These are phyloP conservation scores for Lepus townsendii DNA, from an alignment of 2,797 vertebrate genomes.

Conservation along the genomic window DNA sequence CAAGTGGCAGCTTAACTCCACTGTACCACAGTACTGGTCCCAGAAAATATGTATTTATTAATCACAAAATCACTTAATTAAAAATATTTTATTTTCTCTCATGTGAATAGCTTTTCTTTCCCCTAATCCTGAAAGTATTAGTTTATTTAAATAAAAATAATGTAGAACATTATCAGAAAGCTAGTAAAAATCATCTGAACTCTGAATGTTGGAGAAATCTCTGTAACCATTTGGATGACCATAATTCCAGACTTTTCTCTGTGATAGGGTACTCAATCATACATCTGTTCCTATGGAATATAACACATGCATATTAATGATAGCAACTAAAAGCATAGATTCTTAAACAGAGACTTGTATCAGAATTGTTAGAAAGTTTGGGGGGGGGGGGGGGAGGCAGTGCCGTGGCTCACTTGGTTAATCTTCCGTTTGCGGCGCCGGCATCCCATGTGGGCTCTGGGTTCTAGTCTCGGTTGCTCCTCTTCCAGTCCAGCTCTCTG, in stretches of 20 bases:
- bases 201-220: not conserved
- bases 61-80: constrained; percentile 47
- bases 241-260: constrained; percentile 28
- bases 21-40: not conserved
- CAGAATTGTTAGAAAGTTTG: not conserved
- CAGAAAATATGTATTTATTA: constrained; percentile 54
- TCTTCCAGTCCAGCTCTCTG: too few relatives aligned
- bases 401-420: too few relatives aligned
- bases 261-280: not conserved
- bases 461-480: too few relatives aligned
- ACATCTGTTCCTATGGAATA: not conserved
- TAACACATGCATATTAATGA: constrained; percentile 9
- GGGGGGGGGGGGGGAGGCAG: too few relatives aligned
- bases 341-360: not conserved
- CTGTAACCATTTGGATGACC: constrained; percentile 14
- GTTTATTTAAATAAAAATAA: constrained; percentile 44
- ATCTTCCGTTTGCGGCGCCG: too few relatives aligned
- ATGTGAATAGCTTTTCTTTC: not conserved
- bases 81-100: constrained; percentile 50
- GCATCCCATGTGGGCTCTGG: too few relatives aligned
- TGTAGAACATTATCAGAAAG: constrained; percentile 3
- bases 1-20: not conserved
- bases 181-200: not conserved
- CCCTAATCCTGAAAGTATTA: not conserved
- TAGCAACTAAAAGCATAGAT: not conserved